Evolutionary conservation across 2,797 vertebrate species (phyloP), one percentile per base, ranked within the genome.

Genomic region (Cichlasoma orientale): DNA sequence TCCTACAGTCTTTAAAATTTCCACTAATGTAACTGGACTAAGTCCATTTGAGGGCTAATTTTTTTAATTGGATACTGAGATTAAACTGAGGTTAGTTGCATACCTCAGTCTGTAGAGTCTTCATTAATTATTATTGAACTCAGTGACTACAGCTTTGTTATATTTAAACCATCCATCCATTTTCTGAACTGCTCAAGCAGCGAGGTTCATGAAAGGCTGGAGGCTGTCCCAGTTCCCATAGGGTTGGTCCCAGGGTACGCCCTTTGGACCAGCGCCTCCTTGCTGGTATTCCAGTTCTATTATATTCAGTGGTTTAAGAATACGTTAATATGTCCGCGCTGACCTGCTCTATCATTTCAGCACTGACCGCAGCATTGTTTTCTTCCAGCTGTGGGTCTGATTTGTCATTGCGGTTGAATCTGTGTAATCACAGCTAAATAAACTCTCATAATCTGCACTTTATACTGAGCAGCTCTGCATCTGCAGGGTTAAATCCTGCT

Each of bases 21-120:
- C 58, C 5, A 61, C 0, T 7, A 5, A 5, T 61, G 36, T 61
- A 61, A 61, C 4, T 0, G 58, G 36, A 41, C 4, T 41, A 41
- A 2, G 38, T 61, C 12, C 21, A 7, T 0, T 0, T 8, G 31
- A 38, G 2, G 3, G 57, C 31, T 0, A 1, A 33, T 21, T 61
- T 21, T 61, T 61, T 61, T 31, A 61, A 23, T 0, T 61, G 33
- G 13, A 38, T 23, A 23, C 2, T 61, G 13, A 38, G n/a, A 61
- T 61, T 41, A 14, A 61, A 1, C n/a, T 41, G 38, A 61, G 38
- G 2, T 12, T 0, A 41, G n/a, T 14, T 61, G 16, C 38, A n/a
- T 61, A 4, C 21, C 0, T 63, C 13, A 9, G 58, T 63, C 4
- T 63, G 36, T 38, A 9, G 36, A 63, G 33, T 21, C 36, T 63